Conservation (phyloP, 1,140 invertebrate genomes). For the honey bee (Apis mellifera) region DNA sequence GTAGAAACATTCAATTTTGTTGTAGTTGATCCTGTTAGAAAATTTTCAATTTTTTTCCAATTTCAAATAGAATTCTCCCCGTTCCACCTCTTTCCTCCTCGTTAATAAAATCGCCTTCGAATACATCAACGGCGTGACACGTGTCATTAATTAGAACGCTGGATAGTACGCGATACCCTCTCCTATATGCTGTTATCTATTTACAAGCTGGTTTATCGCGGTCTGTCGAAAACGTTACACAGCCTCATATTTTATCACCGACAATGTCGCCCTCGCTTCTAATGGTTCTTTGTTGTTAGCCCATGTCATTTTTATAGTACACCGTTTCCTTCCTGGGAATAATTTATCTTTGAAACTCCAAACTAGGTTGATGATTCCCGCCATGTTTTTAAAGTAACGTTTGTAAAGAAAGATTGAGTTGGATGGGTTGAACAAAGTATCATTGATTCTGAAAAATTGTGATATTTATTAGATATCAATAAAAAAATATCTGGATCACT, state of each 20-base stretch:
- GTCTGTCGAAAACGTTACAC: conserved; percentile 28
- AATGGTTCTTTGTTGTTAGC: conserved; percentile 41
- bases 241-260: conserved; percentile 26
- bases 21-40: background rate
- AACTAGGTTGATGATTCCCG: background rate
- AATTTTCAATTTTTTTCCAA: background rate
- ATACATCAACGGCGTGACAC: conserved; percentile 20
- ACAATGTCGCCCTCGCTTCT: conserved; percentile 35
- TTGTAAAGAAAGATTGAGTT: too few relatives aligned
- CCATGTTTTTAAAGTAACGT: too few relatives aligned
- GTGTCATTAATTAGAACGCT: conserved; percentile 36
- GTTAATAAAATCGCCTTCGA: conserved; percentile 1
- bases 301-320: background rate
- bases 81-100: background rate
- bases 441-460: too few relatives aligned
- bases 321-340: conserved; percentile 14
- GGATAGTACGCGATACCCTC: background rate
- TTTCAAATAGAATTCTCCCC: background rate
- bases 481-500: too few relatives aligned
- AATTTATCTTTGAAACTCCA: conserved; percentile 17
- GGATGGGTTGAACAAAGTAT: too few relatives aligned
- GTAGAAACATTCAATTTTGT: too few relatives aligned
- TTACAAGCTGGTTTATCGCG: conserved; percentile 45
- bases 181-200: conserved; percentile 9
- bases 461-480: too few relatives aligned